phyloP scores from a whole-genome alignment of 2,888 invertebrate species.

The Steromphala cineraria region DNA sequence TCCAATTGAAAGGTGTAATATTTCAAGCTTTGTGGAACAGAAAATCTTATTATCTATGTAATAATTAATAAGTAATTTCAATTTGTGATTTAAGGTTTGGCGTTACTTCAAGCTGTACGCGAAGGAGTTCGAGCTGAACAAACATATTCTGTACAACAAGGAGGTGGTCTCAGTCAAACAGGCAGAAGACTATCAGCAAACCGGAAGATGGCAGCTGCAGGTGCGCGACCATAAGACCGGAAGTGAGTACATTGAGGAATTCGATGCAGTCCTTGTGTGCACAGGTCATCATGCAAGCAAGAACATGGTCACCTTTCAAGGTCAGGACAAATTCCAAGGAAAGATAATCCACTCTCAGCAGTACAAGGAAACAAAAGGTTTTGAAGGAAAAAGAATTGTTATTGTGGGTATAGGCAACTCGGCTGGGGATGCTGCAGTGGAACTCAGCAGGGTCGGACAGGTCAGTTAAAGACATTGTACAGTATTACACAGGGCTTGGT shows the following conservation, averaged over 20 bases:
- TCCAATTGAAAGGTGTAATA: too few species aligned
- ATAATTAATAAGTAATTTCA: too few species aligned
- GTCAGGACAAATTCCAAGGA: conserved; percentile 62
- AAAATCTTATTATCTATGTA: too few species aligned
- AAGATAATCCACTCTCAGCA: conserved; percentile 65
- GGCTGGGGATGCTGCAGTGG: conserved; percentile 76
- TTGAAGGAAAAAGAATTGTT: conserved; percentile 73
- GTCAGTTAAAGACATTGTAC: conserved; percentile 12
- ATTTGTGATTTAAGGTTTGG: conserved; percentile 25
- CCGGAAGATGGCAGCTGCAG: conserved; percentile 66
- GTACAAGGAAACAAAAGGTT: conserved; percentile 60
- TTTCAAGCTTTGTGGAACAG: too few species aligned
- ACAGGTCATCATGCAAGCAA: conserved; percentile 66
- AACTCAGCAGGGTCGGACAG: conserved; percentile 63
- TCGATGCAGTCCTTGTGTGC: conserved; percentile 66
- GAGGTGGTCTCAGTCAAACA: conserved; percentile 55
- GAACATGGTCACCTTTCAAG: conserved; percentile 54
- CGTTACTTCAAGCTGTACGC: conserved; percentile 72
- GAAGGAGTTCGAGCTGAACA: conserved; percentile 62
- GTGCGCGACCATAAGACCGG: conserved; percentile 52
- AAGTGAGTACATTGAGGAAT: conserved; percentile 40
- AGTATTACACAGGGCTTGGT: too few species aligned
- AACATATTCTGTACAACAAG: conserved; percentile 65
- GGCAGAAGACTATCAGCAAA: conserved; percentile 49
- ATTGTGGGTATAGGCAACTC: conserved; percentile 78